Evolutionary conservation across 2,113 vertebrate species (phyloP), one percentile per base, ranked within the genome.

Genomic region (Laticauda laticaudata): DNA sequence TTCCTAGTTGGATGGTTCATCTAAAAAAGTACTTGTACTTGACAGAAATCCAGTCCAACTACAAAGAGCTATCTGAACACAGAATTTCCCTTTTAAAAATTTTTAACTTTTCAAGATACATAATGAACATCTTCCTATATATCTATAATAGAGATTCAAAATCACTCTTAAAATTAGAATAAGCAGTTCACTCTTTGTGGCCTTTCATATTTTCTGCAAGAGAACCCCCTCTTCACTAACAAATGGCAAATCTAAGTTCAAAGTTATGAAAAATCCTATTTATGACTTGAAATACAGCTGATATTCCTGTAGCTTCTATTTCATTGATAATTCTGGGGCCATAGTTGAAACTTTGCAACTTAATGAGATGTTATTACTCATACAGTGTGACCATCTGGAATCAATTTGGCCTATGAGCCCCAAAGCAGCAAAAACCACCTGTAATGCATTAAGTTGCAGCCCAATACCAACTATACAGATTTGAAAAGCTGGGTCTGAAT

Each of bases 341-440:
- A 96, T 93, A 97, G 96, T 95, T 96, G 97, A 96, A 97, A 96
- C 94, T 95, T 95, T 96, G 95, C 96, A 96, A 96, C 95, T 97
- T 97, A 97, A 97, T 97, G 97, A 97, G 96, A 95, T 97, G 96
- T 97, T 97, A 96, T 97, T 97, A 96, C 96, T 97, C 96, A 97
- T 96, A 97, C 96, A 96, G 95, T 96, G 96, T 97, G 96, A 96
- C 98, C 98, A 98, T 98, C 97, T 98, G 98, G 98, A 98, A 98
- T 92, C 96, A 96, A 97, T 98, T 98, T 98, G 96, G 96, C 94
- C 93, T 81, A 94, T 94, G 94, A 96, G 96, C 96, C 96, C 96
- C 95, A 95, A 95, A 96, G 94, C 95, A 95, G 96, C 94, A 92
- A 95, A 95, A 97, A 95, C 97, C 98, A 98, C 98, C 98, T 98